Base-by-base conservation (phyloP, 1,140 invertebrate species). In the Globodera ellingtonae region DNA sequence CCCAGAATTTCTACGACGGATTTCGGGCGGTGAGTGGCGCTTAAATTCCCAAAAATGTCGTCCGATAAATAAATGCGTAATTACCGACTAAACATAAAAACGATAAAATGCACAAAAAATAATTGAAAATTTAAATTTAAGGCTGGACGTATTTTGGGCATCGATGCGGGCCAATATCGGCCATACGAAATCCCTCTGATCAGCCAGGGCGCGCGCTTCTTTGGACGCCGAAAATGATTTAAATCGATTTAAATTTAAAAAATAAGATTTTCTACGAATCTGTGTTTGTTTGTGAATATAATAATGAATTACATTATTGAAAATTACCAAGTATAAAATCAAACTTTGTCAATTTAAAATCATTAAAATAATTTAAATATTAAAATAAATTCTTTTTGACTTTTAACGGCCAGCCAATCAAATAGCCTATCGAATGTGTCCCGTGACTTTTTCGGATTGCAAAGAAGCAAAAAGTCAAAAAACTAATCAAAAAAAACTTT, bases 1-100 rank as follows among this genome's bases (percentile, higher is more conserved):
- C 79, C n/a, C 75, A 81, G 21, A 79, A 47, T 47, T 81, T 81
- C 62, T 81, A 81, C 72, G 44, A 75, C 35, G 80, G 80, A 3
- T 46, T 81, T 21, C 21, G 59, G 71, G 70, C 65, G 35, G 75
- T 77, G 66, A 21, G 48, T 59, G 46, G 10, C 4, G 52, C 35
- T 35, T 35, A 35, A 35, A 35, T 35, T 35, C 35, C 35, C 35
- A 35, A 35, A 35, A 35, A 35, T 35, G 35, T 35, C 35, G 35
- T 24, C 24, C 35, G 35, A 35, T 5, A 13, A 24, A 47, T 77
- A 50, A 62, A 44, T 59, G 48, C n/a, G n/a, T n/a, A 35, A 56
- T 24, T 56, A 65, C 8, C 47, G 4, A n/a, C 59, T 52, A 6
- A 18, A 35, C 0, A 35, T 35, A 35, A n/a, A n/a, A n/a, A 35